Percentiles rank a stretch among this genome's conserved stretches.
Evolutionary conservation across 2,113 vertebrate genomes (phyloP).

Genomic region (Crotophaga sulcirostris): DNA sequence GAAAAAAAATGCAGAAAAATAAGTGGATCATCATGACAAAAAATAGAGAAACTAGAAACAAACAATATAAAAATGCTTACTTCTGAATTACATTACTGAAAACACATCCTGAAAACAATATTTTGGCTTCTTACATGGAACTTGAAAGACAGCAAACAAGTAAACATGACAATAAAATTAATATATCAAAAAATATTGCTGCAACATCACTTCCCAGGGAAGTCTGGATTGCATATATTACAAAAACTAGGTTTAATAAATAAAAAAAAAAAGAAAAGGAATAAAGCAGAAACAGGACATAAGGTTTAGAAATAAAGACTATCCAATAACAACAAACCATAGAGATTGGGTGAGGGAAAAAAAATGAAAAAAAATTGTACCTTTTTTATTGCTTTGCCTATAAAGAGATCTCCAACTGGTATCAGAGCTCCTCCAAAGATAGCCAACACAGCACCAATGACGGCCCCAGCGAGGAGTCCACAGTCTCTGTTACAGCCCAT

Average conservation of each 20-base stretch:
- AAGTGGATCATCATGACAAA: neutral
- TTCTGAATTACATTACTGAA: neutral
- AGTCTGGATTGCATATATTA: neutral
- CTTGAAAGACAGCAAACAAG: neutral
- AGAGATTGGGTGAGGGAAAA: no score
- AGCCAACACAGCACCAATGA: constrained; percentile 80
- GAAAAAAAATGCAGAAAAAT: neutral
- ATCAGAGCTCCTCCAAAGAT: constrained; percentile 87
- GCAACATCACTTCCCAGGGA: neutral
- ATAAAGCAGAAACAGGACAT: neutral
- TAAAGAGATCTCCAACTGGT: constrained; percentile 82
- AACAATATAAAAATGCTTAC: neutral
- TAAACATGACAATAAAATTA: neutral
- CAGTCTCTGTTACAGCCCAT: constrained; percentile 79
- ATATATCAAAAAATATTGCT: neutral
- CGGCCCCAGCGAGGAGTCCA: constrained; percentile 78
- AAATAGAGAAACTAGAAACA: neutral
- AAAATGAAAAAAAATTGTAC: constrained; percentile 64
- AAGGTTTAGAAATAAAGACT: neutral
- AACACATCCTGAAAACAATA: neutral
- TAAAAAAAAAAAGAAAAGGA: neutral
- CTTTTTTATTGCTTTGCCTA: constrained; percentile 82
- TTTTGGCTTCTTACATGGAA: neutral
- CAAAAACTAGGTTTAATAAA: neutral
- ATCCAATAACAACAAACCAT: neutral